These are phyloP conservation scores for Vombatus ursinus DNA, from an alignment of 2,113 vertebrate genomes.

Conservation along the genomic window DNA sequence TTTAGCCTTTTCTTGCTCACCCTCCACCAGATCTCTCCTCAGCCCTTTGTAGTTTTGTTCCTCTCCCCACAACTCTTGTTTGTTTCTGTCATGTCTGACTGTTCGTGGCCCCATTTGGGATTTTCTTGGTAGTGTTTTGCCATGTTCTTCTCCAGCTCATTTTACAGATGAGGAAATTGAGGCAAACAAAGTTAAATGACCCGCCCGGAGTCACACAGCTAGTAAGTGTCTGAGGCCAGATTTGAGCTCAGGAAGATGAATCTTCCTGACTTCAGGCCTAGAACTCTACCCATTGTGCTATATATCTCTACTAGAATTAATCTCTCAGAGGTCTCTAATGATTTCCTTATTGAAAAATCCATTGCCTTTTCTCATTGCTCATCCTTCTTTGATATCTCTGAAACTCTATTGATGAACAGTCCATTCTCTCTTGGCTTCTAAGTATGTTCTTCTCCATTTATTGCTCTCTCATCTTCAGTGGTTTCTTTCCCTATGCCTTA, in stretches of 20 bases:
- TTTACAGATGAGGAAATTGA: neutral
- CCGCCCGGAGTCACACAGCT: neutral
- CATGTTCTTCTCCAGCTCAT: neutral
- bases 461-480: neutral
- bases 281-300: neutral
- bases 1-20: neutral
- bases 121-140: neutral
- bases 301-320: neutral
- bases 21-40: neutral
- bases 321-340: neutral
- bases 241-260: neutral
- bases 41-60: neutral
- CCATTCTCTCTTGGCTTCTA: neutral
- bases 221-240: neutral
- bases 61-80: neutral
- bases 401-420: neutral
- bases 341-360: neutral
- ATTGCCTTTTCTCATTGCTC: neutral
- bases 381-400: neutral
- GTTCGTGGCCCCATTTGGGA: neutral
- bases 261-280: neutral
- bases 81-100: neutral
- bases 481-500: neutral
- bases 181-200: neutral
- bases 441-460: neutral